Conservation (phyloP, 2,888 invertebrate genomes). For the Galerucella pusilla region DNA sequence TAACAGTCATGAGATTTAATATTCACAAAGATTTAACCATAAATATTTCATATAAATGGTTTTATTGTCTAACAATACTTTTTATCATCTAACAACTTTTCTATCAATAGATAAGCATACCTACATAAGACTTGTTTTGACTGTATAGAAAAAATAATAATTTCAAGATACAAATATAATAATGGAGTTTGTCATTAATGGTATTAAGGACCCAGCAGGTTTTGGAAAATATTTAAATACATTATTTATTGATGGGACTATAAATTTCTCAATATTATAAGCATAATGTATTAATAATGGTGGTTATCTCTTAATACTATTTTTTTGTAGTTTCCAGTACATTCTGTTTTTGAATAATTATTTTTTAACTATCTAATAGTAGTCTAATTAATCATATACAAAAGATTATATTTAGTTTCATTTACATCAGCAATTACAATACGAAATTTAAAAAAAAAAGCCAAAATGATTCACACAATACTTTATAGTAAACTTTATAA, state of each 20-base stretch:
- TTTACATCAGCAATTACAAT: neutral
- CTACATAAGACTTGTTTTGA: neutral
- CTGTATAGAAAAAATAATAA: neutral
- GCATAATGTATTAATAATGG: no score
- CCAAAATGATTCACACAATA: neutral
- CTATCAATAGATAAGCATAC: neutral
- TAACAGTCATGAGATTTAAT: slow-evolving; percentile 13
- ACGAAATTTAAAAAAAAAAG: neutral
- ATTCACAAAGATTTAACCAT: slow-evolving; percentile 12
- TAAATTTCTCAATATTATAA: no score
- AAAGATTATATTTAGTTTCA: no score
- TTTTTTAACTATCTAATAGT: no score
- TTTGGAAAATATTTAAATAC: no score
- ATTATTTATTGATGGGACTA: no score
- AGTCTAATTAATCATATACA: no score
- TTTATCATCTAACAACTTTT: neutral
- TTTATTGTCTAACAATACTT: slow-evolving; percentile 10
- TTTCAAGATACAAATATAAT: neutral
- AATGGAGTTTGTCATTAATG: no score
- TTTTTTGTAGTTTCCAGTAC: no score
- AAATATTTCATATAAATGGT: slow-evolving; percentile 8
- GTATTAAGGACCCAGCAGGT: no score
- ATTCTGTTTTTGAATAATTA: no score
- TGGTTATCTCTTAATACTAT: no score
- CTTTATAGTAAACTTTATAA: neutral